phyloP scores from a whole-genome alignment of 2,797 vertebrate species.

The Coracias cyanogaster region DNA sequence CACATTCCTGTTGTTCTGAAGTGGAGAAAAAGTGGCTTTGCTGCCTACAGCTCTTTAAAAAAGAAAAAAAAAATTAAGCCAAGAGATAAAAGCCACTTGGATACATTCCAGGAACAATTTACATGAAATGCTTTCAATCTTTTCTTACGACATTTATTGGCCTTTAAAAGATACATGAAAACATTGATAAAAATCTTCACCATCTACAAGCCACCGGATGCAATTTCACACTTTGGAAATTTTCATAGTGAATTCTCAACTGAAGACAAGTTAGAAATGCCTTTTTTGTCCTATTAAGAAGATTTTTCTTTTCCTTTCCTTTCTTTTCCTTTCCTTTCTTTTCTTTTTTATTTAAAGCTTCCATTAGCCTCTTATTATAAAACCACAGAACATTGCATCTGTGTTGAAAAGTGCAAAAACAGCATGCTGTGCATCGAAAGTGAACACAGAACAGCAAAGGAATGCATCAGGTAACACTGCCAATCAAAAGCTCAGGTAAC shows the following conservation, averaged over 20 bases:
- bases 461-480: not conserved
- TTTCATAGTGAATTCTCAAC: constrained; percentile 9
- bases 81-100: constrained; percentile 64
- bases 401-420: constrained; percentile 31
- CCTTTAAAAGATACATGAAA: constrained; percentile 59
- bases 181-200: constrained; percentile 40
- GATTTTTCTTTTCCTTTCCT: not conserved
- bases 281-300: not conserved
- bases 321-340: not conserved
- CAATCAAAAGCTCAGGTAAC: constrained; percentile 69
- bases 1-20: not conserved
- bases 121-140: constrained; percentile 58
- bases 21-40: not conserved
- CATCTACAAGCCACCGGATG: constrained; percentile 6
- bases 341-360: not conserved
- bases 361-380: constrained; percentile 5
- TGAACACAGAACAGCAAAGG: constrained; percentile 17
- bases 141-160: constrained; percentile 66
- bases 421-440: constrained; percentile 4
- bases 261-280: not conserved
- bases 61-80: not conserved
- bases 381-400: not conserved
- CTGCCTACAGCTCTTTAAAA: not conserved
- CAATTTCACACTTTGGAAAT: constrained; percentile 19
- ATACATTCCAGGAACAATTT: constrained; percentile 61